Base-by-base conservation (phyloP, 2,113 vertebrate genomes). In the Delphinapterus leucas region DNA sequence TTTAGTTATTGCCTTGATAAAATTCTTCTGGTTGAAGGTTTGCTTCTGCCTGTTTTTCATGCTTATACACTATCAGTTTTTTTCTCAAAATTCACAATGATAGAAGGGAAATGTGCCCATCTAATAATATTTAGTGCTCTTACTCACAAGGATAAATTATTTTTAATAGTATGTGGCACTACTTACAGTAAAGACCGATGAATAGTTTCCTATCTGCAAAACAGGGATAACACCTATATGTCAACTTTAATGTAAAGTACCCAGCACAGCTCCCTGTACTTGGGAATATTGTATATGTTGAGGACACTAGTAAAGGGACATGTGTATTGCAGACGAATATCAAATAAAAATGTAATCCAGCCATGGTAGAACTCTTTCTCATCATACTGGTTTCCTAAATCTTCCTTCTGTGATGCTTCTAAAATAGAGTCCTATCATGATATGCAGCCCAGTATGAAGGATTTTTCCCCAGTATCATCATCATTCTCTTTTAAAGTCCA, bases 1-100 rank as follows among this genome's bases (percentile, higher is more conserved):
- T 53, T 86, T 68, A 60, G 60, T 88, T 96, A 84, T 82, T 97
- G 76, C 67, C 31, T 84, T 85, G 76, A 87, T 96, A 85, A 95
- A 81, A 82, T 90, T 85, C 31, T 76, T 96, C 18, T 65, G 60
- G 61, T 61, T 94, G 60, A 91, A 28, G 63, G 26, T 96, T 94
- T 90, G 21, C 61, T 91, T 82, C 71, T 88, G 58, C 70, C 53
- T 83, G 12, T 67, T 92, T 97, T 95, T 94, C 55, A 82, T 83
- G 58, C 38, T 80, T 88, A 58, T 41, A 33, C 73, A 60, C 47
- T 88, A 38, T 79, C 36, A 85, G 9, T 79, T 92, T 96, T 90
- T 85, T 73, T 21, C 47, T 90, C n/a, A 67, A 21, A 77, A 49
- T 84, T 93, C 28, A 86, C 10, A 88, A 38, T 73, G 5, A 67